Conservation (phyloP, 2,113 vertebrate species). For the Tonatia bakeri region DNA sequence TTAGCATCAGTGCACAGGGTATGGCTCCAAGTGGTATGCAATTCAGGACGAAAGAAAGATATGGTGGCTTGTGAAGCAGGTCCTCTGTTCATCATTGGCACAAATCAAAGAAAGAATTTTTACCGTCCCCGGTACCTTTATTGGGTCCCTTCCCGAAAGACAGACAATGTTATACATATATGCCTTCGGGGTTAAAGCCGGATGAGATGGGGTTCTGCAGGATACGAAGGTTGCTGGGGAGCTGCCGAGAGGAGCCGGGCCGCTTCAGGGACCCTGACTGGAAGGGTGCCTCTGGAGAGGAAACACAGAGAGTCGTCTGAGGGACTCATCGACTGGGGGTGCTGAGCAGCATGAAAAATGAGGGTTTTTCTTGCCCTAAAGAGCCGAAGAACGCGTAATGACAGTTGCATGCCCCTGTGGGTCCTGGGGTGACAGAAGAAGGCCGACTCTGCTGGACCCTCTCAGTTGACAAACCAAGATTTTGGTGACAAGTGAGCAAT, state of each 20-base stretch:
- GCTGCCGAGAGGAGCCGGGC: slow-evolving; percentile 85
- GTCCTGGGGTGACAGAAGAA: not conserved
- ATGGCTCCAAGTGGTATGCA: slow-evolving; percentile 74
- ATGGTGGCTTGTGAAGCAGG: slow-evolving; percentile 37
- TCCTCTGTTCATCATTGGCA: slow-evolving; percentile 72
- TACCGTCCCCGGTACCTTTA: slow-evolving; percentile 67
- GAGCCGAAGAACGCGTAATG: not conserved
- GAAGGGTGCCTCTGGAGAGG: slow-evolving; percentile 82
- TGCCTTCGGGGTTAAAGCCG: slow-evolving; percentile 96
- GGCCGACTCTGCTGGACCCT: not conserved
- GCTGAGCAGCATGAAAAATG: not conserved
- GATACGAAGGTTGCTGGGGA: slow-evolving; percentile 91
- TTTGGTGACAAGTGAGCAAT: not conserved
- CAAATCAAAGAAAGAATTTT: slow-evolving; percentile 61
- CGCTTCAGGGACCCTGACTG: slow-evolving; percentile 92
- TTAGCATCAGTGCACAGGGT: slow-evolving; percentile 78
- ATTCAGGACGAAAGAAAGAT: slow-evolving; percentile 62
- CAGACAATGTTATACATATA: slow-evolving; percentile 90
- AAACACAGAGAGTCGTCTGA: slow-evolving; percentile 44
- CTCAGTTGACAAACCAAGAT: not conserved
- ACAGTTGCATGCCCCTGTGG: no score
- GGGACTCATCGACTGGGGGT: not conserved
- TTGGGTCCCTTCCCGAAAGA: slow-evolving; percentile 69
- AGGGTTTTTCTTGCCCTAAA: not conserved
- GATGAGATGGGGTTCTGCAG: slow-evolving; percentile 91